These are phyloP conservation scores for Drosophila nigrodunni DNA, from an alignment of 1,140 invertebrate species.

Conservation along the genomic window DNA sequence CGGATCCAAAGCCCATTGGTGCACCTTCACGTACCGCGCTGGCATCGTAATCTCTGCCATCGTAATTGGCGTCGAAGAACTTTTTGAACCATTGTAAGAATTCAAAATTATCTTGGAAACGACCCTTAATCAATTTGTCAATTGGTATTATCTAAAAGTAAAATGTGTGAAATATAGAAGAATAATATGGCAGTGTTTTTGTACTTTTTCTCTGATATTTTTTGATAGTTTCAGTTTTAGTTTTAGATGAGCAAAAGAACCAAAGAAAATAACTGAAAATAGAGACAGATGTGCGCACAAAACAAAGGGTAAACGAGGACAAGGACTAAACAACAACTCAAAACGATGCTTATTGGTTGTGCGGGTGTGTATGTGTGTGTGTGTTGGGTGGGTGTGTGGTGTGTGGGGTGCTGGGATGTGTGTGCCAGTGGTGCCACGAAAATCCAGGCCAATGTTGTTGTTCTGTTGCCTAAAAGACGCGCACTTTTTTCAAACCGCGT, in stretches of 20 bases:
- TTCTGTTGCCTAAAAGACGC: constrained; percentile 1
- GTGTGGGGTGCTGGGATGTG: constrained; percentile 29
- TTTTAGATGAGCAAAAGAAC: background rate
- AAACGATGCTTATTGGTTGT: constrained; percentile 27
- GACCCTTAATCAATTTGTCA: constrained; percentile 96
- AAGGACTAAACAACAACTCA: constrained; percentile 32
- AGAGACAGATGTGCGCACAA: constrained; percentile 31
- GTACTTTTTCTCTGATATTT: constrained; percentile 2
- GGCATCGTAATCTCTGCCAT: constrained; percentile 96
- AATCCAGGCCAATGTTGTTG: constrained; percentile 6
- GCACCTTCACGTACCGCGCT: constrained; percentile 93
- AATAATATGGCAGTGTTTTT: constrained; percentile 66
- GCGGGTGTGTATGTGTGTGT: constrained; percentile 9
- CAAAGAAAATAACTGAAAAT: constrained; percentile 1
- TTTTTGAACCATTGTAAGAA: constrained; percentile 99
- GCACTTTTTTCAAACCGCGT: constrained; percentile 11
- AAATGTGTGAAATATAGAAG: constrained; percentile 79
- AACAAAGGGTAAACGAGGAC: constrained; percentile 4
- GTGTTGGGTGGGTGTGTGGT: constrained; percentile 3
- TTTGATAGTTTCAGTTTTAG: background rate
- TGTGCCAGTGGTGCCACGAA: constrained; percentile 8
- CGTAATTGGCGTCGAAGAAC: constrained; percentile 99
- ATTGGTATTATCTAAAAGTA: constrained; percentile 93
- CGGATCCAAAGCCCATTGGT: constrained; percentile 88
- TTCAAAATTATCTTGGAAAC: constrained; percentile 99